Percentiles rank a stretch among this genome's conserved stretches.
Evolutionary conservation across 1,140 invertebrate species (phyloP).

Genomic region (Phymorhynchus buccinoides): DNA sequence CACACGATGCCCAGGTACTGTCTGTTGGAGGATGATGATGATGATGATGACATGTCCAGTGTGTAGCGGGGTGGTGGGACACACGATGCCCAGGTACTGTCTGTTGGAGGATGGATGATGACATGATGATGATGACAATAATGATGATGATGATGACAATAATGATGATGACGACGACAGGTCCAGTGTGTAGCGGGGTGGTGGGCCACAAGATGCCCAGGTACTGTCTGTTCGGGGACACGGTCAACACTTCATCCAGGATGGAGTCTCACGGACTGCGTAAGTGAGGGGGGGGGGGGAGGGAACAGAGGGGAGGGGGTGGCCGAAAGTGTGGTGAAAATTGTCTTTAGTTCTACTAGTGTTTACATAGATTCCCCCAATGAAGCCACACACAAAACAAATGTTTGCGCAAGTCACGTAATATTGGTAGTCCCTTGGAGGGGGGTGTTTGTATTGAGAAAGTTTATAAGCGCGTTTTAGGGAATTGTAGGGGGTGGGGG

Average conservation of each 20-base stretch:
- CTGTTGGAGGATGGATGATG: background rate
- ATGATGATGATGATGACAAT: background rate
- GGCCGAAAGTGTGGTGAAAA: no score
- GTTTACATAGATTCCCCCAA: no score
- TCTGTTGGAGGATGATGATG: background rate
- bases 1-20: background rate
- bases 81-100: no score
- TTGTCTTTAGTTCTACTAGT: no score
- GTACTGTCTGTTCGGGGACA: conserved; percentile 37
- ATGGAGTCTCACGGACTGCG: conserved; percentile 38
- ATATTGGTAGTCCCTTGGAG: no score
- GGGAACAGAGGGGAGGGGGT: no score
- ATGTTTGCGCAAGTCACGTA: no score
- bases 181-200: conserved; percentile 28
- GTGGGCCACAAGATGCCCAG: conserved; percentile 40
- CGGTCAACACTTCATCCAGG: conserved; percentile 31
- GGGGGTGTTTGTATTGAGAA: no score
- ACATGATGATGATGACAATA: background rate
- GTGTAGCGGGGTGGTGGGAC: no score
- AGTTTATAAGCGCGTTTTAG: no score
- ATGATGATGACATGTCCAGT: background rate
- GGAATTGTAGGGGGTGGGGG: no score
- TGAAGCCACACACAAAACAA: no score
- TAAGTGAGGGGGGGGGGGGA: background rate
- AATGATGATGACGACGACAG: background rate